Percentiles rank a stretch among this genome's conserved stretches.
These are phyloP conservation scores for Pterocles burchelli DNA, from an alignment of 2,113 vertebrate genomes.

Conservation along the genomic window DNA sequence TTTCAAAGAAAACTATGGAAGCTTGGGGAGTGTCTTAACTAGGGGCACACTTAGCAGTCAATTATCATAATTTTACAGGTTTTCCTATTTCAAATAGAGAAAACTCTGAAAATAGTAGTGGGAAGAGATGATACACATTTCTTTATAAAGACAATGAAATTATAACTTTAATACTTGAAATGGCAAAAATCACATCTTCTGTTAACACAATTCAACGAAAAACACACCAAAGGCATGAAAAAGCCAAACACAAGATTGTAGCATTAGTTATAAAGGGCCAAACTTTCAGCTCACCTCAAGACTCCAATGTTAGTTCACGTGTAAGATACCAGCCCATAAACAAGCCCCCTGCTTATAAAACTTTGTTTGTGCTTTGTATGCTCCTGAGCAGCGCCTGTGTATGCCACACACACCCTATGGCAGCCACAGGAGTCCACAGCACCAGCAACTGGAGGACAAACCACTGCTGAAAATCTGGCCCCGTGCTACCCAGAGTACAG, in stretches of 20 bases:
- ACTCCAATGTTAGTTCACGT: rapidly evolving
- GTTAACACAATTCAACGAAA: neutral
- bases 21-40: neutral
- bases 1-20: neutral
- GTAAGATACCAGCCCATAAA: neutral
- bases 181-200: neutral
- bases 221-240: neutral
- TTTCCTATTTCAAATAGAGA: neutral
- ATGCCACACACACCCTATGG: rapidly evolving
- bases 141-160: neutral
- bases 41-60: neutral
- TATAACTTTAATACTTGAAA: neutral
- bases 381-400: neutral
- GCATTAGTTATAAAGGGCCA: neutral
- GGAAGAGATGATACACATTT: neutral
- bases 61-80: neutral
- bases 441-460: neutral
- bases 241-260: neutral
- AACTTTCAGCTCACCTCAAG: constrained; percentile 24
- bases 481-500: neutral
- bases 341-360: neutral
- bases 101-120: neutral
- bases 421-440: neutral
- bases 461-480: constrained; percentile 31
- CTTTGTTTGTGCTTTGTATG: neutral